These are phyloP conservation scores for Nyctereutes procyonoides DNA, from an alignment of 2,113 vertebrate species.

Conservation along the genomic window DNA sequence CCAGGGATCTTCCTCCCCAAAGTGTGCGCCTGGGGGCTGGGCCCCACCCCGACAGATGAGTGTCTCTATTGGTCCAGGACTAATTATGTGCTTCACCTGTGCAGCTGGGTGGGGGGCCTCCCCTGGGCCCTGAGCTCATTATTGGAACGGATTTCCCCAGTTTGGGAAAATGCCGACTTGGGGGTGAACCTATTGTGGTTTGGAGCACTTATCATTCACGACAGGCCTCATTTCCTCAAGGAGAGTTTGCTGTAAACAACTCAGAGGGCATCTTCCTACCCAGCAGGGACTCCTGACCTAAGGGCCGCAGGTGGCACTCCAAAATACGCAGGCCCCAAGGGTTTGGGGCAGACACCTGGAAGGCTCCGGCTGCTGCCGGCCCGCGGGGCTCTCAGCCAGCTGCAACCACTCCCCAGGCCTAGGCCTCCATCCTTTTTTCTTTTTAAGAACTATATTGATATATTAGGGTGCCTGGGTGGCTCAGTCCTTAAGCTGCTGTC, in stretches of 20 bases:
- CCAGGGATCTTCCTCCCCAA: not conserved
- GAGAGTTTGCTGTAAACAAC: not conserved
- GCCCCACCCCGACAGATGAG: not conserved
- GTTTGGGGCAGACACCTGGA: not conserved
- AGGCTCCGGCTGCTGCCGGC: not conserved
- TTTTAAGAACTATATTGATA: not conserved
- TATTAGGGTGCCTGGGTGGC: no score
- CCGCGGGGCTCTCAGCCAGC: rapidly evolving
- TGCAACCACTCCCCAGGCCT: not conserved
- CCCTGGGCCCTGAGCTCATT: constrained; percentile 1
- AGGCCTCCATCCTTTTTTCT: not conserved
- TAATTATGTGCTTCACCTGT: not conserved
- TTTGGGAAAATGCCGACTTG: not conserved
- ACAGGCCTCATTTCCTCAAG: not conserved
- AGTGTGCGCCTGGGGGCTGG: not conserved
- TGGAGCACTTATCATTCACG: not conserved
- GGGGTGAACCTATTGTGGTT: not conserved
- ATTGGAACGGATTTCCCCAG: not conserved
- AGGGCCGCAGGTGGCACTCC: not conserved
- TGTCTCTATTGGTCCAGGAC: not conserved
- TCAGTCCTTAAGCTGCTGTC: no score
- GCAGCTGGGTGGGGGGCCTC: not conserved
- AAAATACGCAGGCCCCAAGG: not conserved
- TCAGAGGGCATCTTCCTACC: not conserved
- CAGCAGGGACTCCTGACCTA: not conserved